Base-by-base conservation (phyloP, 2,797 vertebrate genomes). In the Strix occidentalis region DNA sequence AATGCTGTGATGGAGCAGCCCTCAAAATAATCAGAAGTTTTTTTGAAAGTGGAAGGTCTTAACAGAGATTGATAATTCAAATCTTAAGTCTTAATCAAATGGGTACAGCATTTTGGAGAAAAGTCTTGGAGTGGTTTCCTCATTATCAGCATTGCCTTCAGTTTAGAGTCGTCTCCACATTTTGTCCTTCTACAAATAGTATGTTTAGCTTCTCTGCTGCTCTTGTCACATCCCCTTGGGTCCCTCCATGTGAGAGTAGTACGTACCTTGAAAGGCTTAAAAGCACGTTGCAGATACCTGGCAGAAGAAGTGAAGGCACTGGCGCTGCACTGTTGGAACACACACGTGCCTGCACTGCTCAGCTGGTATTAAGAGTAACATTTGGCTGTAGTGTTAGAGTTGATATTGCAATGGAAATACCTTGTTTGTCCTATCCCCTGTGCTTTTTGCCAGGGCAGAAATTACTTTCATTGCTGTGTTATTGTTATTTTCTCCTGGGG, bases 141-240 rank as follows among this genome's bases (percentile, higher is more conserved):
- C n/a, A 4, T 48, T 86, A 58, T 79, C 93, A 87, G 79, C 69
- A 14, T 51, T 84, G 82, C 54, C 79, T 92, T 78, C 57, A 48
- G 35, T 64, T 85, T 54, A 63, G 89, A 72, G 31, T 83, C 1
- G 0, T 87, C 65, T 81, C 76, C 19, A 9, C 4, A 0, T 70
- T 84, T 65, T 83, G 60, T 57, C 60, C 60, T 80, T 79, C 56
- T 82, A 10, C 39, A 39, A 65, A 77, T 17, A 54, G 23, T 61
- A 29, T 10, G 6, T 70, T 57, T 83, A 68, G 33, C 51, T 87
- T 82, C 28, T 21, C 66, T 37, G 71, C 71, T 0, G 2, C 53
- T 84, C 17, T 16, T 77, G 60, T 68, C 37, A 11, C 56, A 18
- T 89, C 48, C 58, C 50, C 18, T 48, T 50, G 72, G 68, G 71